phyloP scores from a whole-genome alignment of 2,888 invertebrate genomes.

The Aphrophora alni region DNA sequence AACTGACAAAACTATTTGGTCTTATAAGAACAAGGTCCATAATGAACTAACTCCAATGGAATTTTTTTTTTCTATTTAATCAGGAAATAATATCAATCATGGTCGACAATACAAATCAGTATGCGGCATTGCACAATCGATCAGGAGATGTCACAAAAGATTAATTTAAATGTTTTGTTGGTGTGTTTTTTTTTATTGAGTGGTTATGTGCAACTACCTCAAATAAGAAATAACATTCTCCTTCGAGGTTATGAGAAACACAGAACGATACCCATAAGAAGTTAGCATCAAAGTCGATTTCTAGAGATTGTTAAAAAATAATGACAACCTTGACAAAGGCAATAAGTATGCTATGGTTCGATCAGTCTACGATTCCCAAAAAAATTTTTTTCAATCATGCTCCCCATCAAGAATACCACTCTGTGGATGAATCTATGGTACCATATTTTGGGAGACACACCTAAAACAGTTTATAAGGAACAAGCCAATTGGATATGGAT shows the following conservation, averaged over 20 bases:
- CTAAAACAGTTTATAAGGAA: slow-evolving; percentile 29
- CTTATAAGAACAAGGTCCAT: neutral
- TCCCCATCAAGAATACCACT: too few relatives aligned
- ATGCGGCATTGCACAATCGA: too few relatives aligned
- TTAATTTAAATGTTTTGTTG: neutral
- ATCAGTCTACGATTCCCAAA: neutral
- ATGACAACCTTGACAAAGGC: too few relatives aligned
- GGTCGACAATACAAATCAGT: neutral
- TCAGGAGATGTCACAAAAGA: too few relatives aligned
- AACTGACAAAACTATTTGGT: neutral
- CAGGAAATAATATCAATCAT: neutral
- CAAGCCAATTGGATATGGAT: too few relatives aligned
- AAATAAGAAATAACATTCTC: too few relatives aligned
- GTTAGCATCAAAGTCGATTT: neutral
- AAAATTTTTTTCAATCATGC: slow-evolving; percentile 20
- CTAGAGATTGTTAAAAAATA: neutral
- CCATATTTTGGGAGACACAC: too few relatives aligned
- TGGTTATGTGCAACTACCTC: too few relatives aligned
- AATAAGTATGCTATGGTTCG: neutral
- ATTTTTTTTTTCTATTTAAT: neutral
- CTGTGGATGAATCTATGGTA: too few relatives aligned
- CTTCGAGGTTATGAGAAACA: neutral
- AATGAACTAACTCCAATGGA: neutral
- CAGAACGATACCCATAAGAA: neutral
- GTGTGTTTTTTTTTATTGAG: neutral